Evolutionary conservation across 2,113 vertebrate genomes (phyloP), one percentile per base, ranked within the genome.

Genomic region (Sander vitreus): DNA sequence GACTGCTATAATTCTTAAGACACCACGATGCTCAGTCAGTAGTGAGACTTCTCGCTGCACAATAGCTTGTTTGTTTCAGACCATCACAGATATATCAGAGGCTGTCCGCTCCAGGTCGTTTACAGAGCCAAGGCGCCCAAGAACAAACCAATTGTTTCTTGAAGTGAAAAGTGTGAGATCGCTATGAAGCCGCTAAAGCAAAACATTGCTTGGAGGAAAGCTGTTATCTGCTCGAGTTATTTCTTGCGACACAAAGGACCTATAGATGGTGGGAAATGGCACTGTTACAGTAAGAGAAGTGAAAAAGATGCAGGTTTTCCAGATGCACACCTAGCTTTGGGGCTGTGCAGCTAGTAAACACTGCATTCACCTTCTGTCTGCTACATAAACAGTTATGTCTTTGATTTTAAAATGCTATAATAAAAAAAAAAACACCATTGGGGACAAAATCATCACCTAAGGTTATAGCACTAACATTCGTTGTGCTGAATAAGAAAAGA

Each of bases 61-160:
- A 91, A 87, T 30, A 50, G 76, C 30, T 73, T 27, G 64, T 83
- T 89, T 93, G 91, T 91, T 87, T 84, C 8, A 63, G 21, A 57
- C 12, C 51, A 53, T 21, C 55, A 60, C 50, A 69, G 19, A 83
- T 27, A 55, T 13, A 75, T 58, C 69, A 70, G 66, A 55, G 50
- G 70, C 72, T 73, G 66, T 53, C 75, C 0, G 53, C 89, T 80
- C 25, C 62, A 84, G 90, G 86, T 90, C 80, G 81, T 86, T 89
- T 87, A 85, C 87, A 60, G 63, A 84, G 81, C 39, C 0, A 25
- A 55, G 13, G 63, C 54, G 15, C 72, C 13, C 1, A 0, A 30
- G 50, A 90, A 90, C 80, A 90, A 80, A 81, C 64, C 60, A 4
- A 73, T 9, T 21, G 39, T 83, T 91, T 80, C 91, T 90, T 68